Percentiles rank a stretch among this genome's conserved stretches.
phyloP scores from a whole-genome alignment of 1,140 invertebrate species.

The Drosophila bifasciata region DNA sequence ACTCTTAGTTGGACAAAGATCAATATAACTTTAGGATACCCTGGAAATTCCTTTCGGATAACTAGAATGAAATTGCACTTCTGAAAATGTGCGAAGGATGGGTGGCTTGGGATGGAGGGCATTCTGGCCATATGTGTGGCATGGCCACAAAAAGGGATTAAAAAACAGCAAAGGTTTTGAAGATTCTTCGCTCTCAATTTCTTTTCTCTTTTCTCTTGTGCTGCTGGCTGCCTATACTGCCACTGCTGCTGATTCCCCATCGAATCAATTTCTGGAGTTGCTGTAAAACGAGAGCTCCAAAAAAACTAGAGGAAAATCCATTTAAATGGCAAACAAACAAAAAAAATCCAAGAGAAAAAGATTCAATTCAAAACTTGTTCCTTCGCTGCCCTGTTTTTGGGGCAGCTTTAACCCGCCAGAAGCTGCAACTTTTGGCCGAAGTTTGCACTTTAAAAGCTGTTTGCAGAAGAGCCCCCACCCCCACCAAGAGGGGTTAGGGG shows the following conservation, averaged over 20 bases:
- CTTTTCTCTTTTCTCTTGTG: not conserved
- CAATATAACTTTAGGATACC: not conserved
- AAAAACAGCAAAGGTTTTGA: too few relatives aligned
- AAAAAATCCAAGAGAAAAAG: slow-evolving; percentile 34
- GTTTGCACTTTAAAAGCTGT: slow-evolving; percentile 78
- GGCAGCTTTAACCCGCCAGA: slow-evolving; percentile 53
- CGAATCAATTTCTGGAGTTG: not conserved
- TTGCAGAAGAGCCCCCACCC: slow-evolving; percentile 42
- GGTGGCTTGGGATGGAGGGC: not conserved
- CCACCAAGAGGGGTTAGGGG: slow-evolving; percentile 2
- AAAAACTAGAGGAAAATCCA: slow-evolving; percentile 19
- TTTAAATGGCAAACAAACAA: slow-evolving; percentile 34
- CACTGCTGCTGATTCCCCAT: not conserved
- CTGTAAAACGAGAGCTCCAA: too few relatives aligned
- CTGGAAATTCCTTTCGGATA: not conserved
- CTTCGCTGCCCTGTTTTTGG: not conserved
- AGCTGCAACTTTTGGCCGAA: slow-evolving; percentile 69
- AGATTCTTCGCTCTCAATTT: not conserved
- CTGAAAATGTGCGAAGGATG: not conserved
- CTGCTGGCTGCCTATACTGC: too few relatives aligned
- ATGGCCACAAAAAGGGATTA: too few relatives aligned
- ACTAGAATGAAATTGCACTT: slow-evolving; percentile 9
- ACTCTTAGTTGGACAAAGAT: too few relatives aligned
- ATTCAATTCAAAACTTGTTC: slow-evolving; percentile 65
- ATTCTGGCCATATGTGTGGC: too few relatives aligned